These are phyloP conservation scores for Gymnodraco acuticeps DNA, from an alignment of 2,797 vertebrate species.

Conservation along the genomic window DNA sequence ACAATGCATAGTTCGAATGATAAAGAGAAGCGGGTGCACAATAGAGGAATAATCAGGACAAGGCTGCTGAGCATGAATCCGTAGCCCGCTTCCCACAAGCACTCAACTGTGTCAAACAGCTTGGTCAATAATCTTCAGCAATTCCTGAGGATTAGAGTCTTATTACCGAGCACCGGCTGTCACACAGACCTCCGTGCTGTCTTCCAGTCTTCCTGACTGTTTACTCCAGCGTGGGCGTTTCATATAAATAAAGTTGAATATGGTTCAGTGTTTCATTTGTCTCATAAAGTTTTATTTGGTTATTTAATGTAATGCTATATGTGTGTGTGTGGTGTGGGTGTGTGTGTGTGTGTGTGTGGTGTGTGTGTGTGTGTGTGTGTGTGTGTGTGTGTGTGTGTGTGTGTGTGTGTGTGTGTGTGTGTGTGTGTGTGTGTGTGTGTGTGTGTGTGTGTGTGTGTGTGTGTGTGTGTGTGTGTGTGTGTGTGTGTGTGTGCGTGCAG, in stretches of 20 bases:
- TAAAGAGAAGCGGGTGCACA: conserved; percentile 58
- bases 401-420: no score
- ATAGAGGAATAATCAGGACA: conserved; percentile 75
- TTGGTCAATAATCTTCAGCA: conserved; percentile 85
- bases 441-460: no score
- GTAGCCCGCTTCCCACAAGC: conserved; percentile 65
- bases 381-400: no score
- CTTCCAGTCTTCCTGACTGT: conserved; percentile 58
- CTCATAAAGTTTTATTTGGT: conserved; percentile 25
- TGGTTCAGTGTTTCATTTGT: conserved; percentile 22
- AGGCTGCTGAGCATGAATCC: conserved; percentile 68
- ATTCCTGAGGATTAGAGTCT: conserved; percentile 85
- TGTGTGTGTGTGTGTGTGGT: neutral
- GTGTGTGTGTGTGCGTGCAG: neutral
- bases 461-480: no score
- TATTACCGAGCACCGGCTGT: conserved; percentile 82
- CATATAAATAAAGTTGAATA: conserved; percentile 20
- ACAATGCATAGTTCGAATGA: conserved; percentile 39
- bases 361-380: no score
- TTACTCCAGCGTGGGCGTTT: conserved; percentile 12
- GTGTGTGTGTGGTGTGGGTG: neutral
- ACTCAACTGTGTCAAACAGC: conserved; percentile 84
- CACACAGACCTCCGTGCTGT: conserved; percentile 72
- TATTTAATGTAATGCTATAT: conserved; percentile 7
- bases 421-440: no score